Evolutionary conservation across 2,888 invertebrate genomes (phyloP), one percentile per base, ranked within the genome.

Genomic region (Ectropis crepuscularia): DNA sequence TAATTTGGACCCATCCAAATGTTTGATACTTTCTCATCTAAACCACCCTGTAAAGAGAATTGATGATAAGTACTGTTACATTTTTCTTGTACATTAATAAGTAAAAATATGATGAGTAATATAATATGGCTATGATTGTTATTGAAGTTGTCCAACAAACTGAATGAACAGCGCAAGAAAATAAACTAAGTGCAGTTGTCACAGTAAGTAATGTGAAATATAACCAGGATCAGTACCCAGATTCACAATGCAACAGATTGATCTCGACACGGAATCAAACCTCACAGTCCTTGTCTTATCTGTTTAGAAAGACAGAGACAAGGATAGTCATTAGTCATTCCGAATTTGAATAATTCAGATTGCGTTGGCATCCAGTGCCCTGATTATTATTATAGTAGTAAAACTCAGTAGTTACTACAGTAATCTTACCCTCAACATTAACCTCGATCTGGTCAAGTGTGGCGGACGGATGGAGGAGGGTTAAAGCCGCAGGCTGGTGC

Each of bases 361-460:
- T 11, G 45, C 2, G 6, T 45, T 45, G 12, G 5, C 6, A 45
- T 6, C 11, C 10, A 28, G 0, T 16, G 4, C 10, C 8, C 8
- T 46, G 8, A 10, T 46, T 11, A 46, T 5, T 46, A 46, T 46
- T 9, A 11, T 41, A 41, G 8, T 41, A 6, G 2, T 46, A 28
- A 28, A 28, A 28, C 16, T 28, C 16, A 28, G 16, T 28, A 28
- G 46, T 11, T 11, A 10, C n/a, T 11, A 6, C 11, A 10, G 46
- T 47, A 8, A 6, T 66, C 94, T 94, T 94, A 98, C 98, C 98
- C 96, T 98, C 98, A 90, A 99, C 98, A 93, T 98, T 97, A 83
- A 99, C 97, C 94, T 98, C 98, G 78, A 98, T 96, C 90, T 98
- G 98, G 85, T 98, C 97, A 76, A 98, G 95, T 80, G 97, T 96